Evolutionary conservation across 2,113 vertebrate species (phyloP), one percentile per base, ranked within the genome.

Genomic region (Eubucco bourcierii): DNA sequence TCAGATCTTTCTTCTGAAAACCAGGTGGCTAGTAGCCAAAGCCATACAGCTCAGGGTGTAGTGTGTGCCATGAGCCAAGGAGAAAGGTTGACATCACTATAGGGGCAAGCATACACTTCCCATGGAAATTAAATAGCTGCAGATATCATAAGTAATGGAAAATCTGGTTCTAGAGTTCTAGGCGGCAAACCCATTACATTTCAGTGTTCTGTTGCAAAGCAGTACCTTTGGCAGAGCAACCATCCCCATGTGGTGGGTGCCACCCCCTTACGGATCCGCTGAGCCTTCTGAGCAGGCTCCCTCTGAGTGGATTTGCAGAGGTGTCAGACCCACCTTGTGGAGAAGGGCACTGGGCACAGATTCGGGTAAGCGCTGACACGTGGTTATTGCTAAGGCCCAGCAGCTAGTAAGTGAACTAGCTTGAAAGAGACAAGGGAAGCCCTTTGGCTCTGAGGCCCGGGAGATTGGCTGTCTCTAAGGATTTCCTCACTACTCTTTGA

Each of bases 211-310:
- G 3, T 19, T n/a, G 58, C 47, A 66, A 33, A 75, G 52, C 15
- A 10, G 37, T 25, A 53, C 16, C 25, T 83, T 65, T 3, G 7
- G 44, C 55, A 86, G 67, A 37, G 56, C 16, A 63, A 12, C 64
- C 11, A 1, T 25, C 31, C 2, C 55, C 5, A 28, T 0, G 0
- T 7, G 44, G 33, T 10, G 12, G 18, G 21, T 56, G 46, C 47
- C 86, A 73, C 55, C 18, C 13, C 34, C 20, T 64, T 59, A 7
- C 0, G 4, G n/a, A 39, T 24, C 39, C 34, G 25, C 63, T 33
- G 61, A n/a, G 21, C 28, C 39, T 47, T 50, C 73, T 13, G 39
- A 77, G 25, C 2, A 3, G 44, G 23, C 46, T 60, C 17, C 20
- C 12, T 33, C 64, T 64, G 25, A 1, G 2, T 41, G 14, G 10